Evolutionary conservation across 2,888 invertebrate genomes (phyloP).

Genomic region (Allygus modestus): DNA sequence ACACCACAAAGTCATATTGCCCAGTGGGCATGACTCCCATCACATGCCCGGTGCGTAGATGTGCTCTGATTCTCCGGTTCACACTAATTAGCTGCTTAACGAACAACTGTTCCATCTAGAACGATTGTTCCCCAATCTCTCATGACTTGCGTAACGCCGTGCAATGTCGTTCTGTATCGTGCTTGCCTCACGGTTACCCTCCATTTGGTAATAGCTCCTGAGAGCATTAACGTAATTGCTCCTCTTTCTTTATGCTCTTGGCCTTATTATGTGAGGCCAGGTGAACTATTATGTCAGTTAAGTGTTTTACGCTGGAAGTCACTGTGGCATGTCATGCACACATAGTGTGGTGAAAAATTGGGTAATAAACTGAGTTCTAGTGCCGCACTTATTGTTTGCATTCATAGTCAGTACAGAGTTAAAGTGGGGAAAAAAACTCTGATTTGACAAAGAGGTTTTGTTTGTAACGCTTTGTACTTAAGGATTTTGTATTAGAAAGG

Average conservation of each 20-base stretch:
- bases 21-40: background rate
- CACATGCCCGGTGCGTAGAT: background rate
- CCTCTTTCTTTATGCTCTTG: conserved; percentile 26
- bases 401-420: too few relatives aligned
- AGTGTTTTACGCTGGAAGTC: background rate
- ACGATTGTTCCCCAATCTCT: conserved; percentile 15
- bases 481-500: too few relatives aligned
- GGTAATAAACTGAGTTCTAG: too few relatives aligned
- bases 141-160: conserved; percentile 15
- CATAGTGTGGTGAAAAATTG: background rate
- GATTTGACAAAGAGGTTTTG: too few relatives aligned
- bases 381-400: too few relatives aligned
- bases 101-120: background rate
- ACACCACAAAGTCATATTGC: background rate
- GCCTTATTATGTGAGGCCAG: background rate
- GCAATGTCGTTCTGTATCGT: conserved; percentile 28
- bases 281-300: background rate
- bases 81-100: conserved; percentile 27
- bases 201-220: conserved; percentile 23
- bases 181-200: conserved; percentile 31
- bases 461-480: too few relatives aligned
- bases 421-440: too few relatives aligned
- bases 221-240: background rate
- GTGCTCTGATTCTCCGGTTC: conserved; percentile 36
- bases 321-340: background rate